Evolutionary conservation across 2,797 vertebrate species (phyloP), one percentile per base, ranked within the genome.

Genomic region (Alectoris magna): DNA sequence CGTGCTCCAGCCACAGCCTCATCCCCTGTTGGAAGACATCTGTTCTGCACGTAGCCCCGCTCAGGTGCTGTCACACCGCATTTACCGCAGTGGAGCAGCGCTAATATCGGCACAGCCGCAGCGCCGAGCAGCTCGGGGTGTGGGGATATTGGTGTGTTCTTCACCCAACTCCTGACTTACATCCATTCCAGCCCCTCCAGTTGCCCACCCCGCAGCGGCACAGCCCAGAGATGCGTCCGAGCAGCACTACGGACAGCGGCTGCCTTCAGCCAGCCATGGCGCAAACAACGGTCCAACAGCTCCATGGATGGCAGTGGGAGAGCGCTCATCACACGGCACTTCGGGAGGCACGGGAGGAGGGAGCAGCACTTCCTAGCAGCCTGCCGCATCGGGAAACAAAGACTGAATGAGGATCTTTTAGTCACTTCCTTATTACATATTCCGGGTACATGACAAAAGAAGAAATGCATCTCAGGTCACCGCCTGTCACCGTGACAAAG

Each of bases 31-130:
- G 72, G 82, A 34, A 96, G 95, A 96, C 97, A 96, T 96, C 97
- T 97, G 97, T 66, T 97, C 95, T 60, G 96, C 97, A 93, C 91
- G 91, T n/a, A 95, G 96, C 83, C 94, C 55, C 21, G 69, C 96
- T 96, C 97, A 95, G 97, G 94, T 94, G 85, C 96, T 96, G 97
- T 96, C 97, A 96, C 87, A 79, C 90, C 9, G 96, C 96, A 93
- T 97, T 97, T 96, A 48, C 97, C 3, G 56, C 86, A n/a, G 87
- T 29, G 63, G 9, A 36, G 53, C 93, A n/a, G 83, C 82, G 92
- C 9, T 5, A 7, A 13, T 0, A 10, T 22, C 15, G 19, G 39
- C 74, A 4, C 27, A 6, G n/a, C 95, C 13, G 16, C 21, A 53
- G 26, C 39, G 24, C 76, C 14, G 2, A 19, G 11, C 7, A 2